Conservation (phyloP, 2,888 invertebrate species). For the Oxytorus armatus region DNA sequence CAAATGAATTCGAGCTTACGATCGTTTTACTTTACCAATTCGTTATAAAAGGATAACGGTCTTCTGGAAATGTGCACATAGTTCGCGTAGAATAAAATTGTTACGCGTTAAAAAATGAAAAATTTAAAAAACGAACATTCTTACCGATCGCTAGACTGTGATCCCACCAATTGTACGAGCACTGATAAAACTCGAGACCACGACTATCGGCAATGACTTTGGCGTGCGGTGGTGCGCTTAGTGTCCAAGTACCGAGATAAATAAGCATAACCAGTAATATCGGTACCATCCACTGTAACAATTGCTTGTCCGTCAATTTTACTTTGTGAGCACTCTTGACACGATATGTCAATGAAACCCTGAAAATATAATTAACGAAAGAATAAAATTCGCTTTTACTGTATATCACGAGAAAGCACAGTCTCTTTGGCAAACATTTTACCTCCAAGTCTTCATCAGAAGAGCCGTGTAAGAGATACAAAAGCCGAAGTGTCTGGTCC, state of each 20-base stretch:
- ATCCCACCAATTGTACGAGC: conserved; percentile 97
- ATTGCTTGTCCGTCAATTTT: conserved; percentile 95
- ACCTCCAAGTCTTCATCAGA: conserved; percentile 98
- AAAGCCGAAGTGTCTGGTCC: conserved; percentile 97
- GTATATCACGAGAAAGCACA: neutral
- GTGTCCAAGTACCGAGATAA: conserved; percentile 95
- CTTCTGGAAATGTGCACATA: too few species aligned
- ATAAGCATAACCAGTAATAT: conserved; percentile 95
- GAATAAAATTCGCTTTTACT: too few species aligned
- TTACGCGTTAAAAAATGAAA: too few species aligned
- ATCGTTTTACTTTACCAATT: too few species aligned
- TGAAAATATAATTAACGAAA: conserved; percentile 79
- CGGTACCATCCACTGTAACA: conserved; percentile 97
- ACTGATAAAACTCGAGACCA: conserved; percentile 94
- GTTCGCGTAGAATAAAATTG: too few species aligned
- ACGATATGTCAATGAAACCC: conserved; percentile 95
- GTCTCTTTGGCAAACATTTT: conserved; percentile 68
- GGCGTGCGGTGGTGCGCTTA: conserved; percentile 93
- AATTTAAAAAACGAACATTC: conserved; percentile 51
- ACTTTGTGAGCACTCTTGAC: conserved; percentile 97
- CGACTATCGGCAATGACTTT: conserved; percentile 91
- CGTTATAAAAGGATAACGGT: too few species aligned
- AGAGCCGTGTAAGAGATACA: conserved; percentile 96
- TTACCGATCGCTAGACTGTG: conserved; percentile 95
- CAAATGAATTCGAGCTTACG: too few species aligned